These are phyloP conservation scores for Hypothenemus hampei DNA, from an alignment of 1,140 invertebrate species.

Conservation along the genomic window DNA sequence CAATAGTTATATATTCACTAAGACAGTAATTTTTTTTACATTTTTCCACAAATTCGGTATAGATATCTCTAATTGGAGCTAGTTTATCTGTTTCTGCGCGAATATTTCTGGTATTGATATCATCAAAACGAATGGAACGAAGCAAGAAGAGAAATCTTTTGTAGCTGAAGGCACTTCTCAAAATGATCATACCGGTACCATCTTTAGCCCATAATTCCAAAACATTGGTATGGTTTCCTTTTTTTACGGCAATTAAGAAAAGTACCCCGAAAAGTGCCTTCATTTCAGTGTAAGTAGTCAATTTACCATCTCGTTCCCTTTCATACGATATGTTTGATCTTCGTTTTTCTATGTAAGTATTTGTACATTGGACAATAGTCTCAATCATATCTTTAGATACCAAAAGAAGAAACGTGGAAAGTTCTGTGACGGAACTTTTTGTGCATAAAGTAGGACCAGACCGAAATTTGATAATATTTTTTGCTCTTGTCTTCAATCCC, in stretches of 20 bases:
- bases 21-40: slow-evolving; percentile 29
- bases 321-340: neutral
- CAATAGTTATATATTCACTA: slow-evolving; percentile 40
- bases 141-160: slow-evolving; percentile 39
- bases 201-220: slow-evolving; percentile 34
- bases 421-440: too few relatives aligned
- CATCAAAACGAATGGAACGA: slow-evolving; percentile 39
- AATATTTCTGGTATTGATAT: too few relatives aligned
- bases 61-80: slow-evolving; percentile 15
- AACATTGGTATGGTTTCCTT: slow-evolving; percentile 32
- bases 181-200: slow-evolving; percentile 39
- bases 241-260: slow-evolving; percentile 13
- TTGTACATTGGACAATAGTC: too few relatives aligned
- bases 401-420: too few relatives aligned
- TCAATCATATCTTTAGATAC: too few relatives aligned
- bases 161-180: slow-evolving; percentile 35
- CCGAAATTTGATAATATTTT: too few relatives aligned
- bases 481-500: too few relatives aligned
- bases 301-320: slow-evolving; percentile 20
- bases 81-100: neutral
- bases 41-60: slow-evolving; percentile 4
- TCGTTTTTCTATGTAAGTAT: slow-evolving; percentile 13
- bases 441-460: too few relatives aligned
- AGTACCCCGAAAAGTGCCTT: slow-evolving; percentile 6
- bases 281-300: slow-evolving; percentile 11